Base-by-base conservation (phyloP, 2,797 vertebrate species). In the Catostomus latipinnis region DNA sequence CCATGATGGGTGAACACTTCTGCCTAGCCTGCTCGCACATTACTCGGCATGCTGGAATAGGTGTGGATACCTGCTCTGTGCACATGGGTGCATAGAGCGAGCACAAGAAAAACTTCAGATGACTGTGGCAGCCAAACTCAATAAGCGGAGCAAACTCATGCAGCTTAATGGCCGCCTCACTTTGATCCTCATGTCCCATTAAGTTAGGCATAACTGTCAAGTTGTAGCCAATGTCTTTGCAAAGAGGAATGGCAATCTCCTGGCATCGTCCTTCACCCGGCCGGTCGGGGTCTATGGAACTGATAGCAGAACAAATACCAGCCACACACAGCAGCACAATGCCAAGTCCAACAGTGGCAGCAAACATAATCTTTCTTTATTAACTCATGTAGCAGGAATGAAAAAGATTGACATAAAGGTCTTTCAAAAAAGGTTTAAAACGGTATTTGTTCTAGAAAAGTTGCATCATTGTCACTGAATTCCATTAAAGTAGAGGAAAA, bases 71-170 rank as follows among this genome's bases (percentile, higher is more conserved):
- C 89, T 99, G 96, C 92, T 99, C 97, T 0, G 98, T 98, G 94
- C 98, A 99, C 98, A 99, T 99, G 43, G 98, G 98, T 1, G 98
- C 97, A 0, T 97, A 98, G n/a, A 99, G 93, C 0, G 98, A 99
- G 85, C 98, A 99, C 74, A 99, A 94, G 86, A 99, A 99, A 82
- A 99, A 99, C 86, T 95, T 96, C 8, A 99, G 94, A 80, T 98
- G 98, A 56, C 94, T 87, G 93, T 98, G 98, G 90, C 98, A 99
- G 54, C 98, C 97, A 0, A 96, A 96, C 88, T 97, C 96, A 80
- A 99, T 97, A 81, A 99, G 92, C 0, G 98, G 96, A 0, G 96
- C 96, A 61, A 98, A 99, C 93, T 99, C 97, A 14, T 98, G 96
- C 81, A 99, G 94, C 91, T 97, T 96, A 60, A 98, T 97, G 46